Percentiles rank a stretch among this genome's conserved stretches.
Conservation (phyloP, 2,888 invertebrate genomes). For the Drosophila vallismaia region DNA sequence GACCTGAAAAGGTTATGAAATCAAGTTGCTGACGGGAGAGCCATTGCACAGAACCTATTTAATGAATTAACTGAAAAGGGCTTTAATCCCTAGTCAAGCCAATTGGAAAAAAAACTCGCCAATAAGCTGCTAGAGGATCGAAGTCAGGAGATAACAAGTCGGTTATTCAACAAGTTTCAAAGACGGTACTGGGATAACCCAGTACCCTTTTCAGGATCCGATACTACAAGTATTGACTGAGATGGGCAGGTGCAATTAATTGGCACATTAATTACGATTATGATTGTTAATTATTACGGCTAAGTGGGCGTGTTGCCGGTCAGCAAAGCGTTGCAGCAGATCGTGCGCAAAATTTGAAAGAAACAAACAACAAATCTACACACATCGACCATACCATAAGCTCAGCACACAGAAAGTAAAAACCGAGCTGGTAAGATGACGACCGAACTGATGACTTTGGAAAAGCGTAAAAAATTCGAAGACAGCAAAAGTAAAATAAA, state of each 20-base stretch:
- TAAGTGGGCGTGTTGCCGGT: constrained; percentile 61
- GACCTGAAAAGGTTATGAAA: background rate
- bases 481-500: constrained; percentile 70
- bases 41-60: too few species aligned
- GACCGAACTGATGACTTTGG: constrained; percentile 62
- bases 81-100: background rate
- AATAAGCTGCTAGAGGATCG: too few species aligned
- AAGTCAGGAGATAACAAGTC: constrained; percentile 22
- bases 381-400: constrained; percentile 41
- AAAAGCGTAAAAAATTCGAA: constrained; percentile 70
- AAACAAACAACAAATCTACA: constrained; percentile 38
- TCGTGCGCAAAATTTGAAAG: constrained; percentile 77
- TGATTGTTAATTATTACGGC: constrained; percentile 63
- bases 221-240: background rate
- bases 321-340: constrained; percentile 77
- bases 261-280: constrained; percentile 46
- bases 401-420: constrained; percentile 66
- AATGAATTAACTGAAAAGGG: background rate
- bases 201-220: background rate
- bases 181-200: background rate
- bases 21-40: too few species aligned
- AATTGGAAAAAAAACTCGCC: too few species aligned
- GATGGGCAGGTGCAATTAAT: constrained; percentile 52
- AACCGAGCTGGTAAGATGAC: constrained; percentile 45
- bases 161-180: constrained; percentile 19